Base-by-base conservation (phyloP, 2,888 invertebrate species). In the Eristalis intricaria region DNA sequence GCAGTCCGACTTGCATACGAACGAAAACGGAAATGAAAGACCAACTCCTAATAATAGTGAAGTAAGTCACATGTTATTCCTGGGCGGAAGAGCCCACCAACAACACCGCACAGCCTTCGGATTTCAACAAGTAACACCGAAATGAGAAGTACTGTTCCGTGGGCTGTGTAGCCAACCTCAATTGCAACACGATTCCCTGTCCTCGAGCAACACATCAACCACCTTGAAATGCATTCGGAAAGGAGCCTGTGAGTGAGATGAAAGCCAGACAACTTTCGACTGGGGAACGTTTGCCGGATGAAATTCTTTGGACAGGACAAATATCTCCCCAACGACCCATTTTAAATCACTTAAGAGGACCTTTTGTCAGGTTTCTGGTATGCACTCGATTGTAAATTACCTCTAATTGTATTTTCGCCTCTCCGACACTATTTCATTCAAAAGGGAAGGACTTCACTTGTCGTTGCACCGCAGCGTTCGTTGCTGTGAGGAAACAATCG, bases 361-460 rank as follows among this genome's bases (percentile, higher is more conserved):
- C 84, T 84, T 84, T 87, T 83, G 87, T 75, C 71, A 71, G 71
- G 66, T 75, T 79, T 64, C 79, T 84, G 61, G 50, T 74, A 84
- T 87, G 75, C 86, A 86, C 75, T 86, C 74, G 78, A 84, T 87
- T 84, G 87, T 84, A 87, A 87, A 80, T 83, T 83, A 87, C 87
- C 83, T 87, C 80, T 83, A 87, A 87, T 87, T 83, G 87, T 87
- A 64, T 84, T 87, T 83, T 87, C 84, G 32, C 68, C 73, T 84
- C 60, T 79, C 60, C 60, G 76, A 70, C 79, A 80, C 71, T 73
- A 68, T 13, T 63, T 64, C 19, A 63, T 58, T n/a, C 43, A n/a
- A 43, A 43, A 43, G 43, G 43, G 43, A 43, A 15, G n/a, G 4
- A 4, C 43, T 19, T 4, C 43, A 43, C n/a, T 19, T 50, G 50